Conservation (phyloP, 1,140 invertebrate genomes). For the Pogonus chalceus region DNA sequence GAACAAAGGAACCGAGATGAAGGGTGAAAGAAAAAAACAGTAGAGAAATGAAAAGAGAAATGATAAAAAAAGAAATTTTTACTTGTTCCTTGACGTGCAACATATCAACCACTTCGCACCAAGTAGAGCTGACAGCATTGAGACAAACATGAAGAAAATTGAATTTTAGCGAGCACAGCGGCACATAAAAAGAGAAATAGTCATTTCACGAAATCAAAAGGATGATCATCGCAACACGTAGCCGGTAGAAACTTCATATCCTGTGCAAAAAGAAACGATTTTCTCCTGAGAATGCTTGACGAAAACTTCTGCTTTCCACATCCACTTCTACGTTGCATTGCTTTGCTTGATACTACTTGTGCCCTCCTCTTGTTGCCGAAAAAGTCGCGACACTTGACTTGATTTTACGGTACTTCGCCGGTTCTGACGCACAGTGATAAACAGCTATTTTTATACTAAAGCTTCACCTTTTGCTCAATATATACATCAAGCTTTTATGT, state of each 20-base stretch:
- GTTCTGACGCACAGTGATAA: not conserved
- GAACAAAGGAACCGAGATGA: too few species aligned
- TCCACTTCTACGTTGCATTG: not conserved
- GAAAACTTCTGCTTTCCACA: not conserved
- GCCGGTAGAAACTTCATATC: not conserved
- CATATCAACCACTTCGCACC: too few species aligned
- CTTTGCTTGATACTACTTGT: too few species aligned
- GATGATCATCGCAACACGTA: slow-evolving; percentile 1
- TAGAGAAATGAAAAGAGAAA: too few species aligned
- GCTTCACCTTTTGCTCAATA: too few species aligned
- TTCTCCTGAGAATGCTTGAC: not conserved
- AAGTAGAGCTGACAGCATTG: too few species aligned
- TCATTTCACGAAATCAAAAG: slow-evolving; percentile 1
- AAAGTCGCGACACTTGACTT: not conserved
- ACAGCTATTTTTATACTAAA: too few species aligned
- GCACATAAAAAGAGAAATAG: not conserved
- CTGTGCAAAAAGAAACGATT: not conserved
- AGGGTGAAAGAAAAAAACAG: too few species aligned
- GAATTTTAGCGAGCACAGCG: not conserved
- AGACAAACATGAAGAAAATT: slow-evolving; percentile 6
- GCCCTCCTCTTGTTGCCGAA: too few species aligned
- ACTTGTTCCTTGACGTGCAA: too few species aligned
- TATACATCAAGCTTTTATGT: too few species aligned
- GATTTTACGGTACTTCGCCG: not conserved
- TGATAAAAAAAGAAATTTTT: too few species aligned